Conservation (phyloP, 2,888 invertebrate species). For the Clunio marinus region DNA sequence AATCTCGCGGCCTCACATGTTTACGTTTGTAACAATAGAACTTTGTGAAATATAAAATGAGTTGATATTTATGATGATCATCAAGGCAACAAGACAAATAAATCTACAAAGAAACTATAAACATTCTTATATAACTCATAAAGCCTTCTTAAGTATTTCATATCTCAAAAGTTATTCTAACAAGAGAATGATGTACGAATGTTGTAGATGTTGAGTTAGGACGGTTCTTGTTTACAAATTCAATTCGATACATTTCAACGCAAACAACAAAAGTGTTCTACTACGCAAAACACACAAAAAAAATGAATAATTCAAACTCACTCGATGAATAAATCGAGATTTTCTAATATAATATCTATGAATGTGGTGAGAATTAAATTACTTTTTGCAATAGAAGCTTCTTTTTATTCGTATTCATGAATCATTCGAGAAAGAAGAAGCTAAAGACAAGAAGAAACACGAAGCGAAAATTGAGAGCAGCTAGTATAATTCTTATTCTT, state of each 20-base stretch:
- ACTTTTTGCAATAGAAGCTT: neutral
- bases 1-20: constrained; percentile 30
- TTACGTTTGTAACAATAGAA: neutral
- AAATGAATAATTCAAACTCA: no score
- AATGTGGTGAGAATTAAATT: no score
- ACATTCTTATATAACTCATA: no score
- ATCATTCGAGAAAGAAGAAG: constrained; percentile 5
- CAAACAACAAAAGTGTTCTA: neutral
- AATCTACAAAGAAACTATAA: no score
- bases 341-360: no score
- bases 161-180: no score
- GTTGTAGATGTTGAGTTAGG: constrained; percentile 33
- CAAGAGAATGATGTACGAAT: no score
- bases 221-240: constrained; percentile 10
- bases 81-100: no score
- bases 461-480: neutral
- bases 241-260: constrained; percentile 6
- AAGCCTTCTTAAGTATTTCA: no score
- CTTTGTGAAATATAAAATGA: neutral
- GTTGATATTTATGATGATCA: no score
- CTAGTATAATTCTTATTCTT: no score
- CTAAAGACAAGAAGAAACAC: constrained; percentile 2
- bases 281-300: neutral
- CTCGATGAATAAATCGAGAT: no score
- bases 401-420: neutral